Evolutionary conservation across 2,113 vertebrate genomes (phyloP), one percentile per base, ranked within the genome.

Genomic region (Malurus alboscapulatus): DNA sequence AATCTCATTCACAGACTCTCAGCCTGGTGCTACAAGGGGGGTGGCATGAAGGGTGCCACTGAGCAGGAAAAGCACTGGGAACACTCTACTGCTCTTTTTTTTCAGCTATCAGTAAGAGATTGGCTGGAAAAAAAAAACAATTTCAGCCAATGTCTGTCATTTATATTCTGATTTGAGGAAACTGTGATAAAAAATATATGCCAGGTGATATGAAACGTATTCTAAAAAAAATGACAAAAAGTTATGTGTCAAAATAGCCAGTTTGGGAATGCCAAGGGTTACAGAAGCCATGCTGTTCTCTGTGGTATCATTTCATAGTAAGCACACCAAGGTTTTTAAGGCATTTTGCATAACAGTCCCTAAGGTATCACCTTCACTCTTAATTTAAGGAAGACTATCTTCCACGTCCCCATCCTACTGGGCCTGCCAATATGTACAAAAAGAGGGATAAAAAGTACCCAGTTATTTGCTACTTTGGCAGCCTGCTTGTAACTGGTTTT

Each of bases 21-120:
- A 73, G 14, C 29, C 22, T 27, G 21, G 17, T 73, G 24, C 29
- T 69, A 14, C 38, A 76, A 57, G 8, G 4, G 3, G 3, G 1
- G 24, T 24, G 29, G 30, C 54, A 57, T 2, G 4, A 73, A 53
- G n/a, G 7, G 17, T 24, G 7, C 26, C n/a, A 42, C 0, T 1
- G 47, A 54, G 14, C 7, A 42, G 16, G 36, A 45, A 65, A 73
- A 57, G 6, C 62, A 36, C 12, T 57, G 44, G 13, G 29, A 78
- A 69, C 22, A 66, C 2, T 42, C 62, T 20, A 57, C 26, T 48
- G 34, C 16, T 68, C 11, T 32, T 44, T 67, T 25, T 78, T 78
- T 20, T 80, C 38, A 38, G 25, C 29, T 68, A 58, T 17, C 27
- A 76, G 58, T 16, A 91, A 90, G 26, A 67, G 5, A 16, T 0